phyloP scores from a whole-genome alignment of 2,113 vertebrate genomes.

The Edolisoma coerulescens region DNA sequence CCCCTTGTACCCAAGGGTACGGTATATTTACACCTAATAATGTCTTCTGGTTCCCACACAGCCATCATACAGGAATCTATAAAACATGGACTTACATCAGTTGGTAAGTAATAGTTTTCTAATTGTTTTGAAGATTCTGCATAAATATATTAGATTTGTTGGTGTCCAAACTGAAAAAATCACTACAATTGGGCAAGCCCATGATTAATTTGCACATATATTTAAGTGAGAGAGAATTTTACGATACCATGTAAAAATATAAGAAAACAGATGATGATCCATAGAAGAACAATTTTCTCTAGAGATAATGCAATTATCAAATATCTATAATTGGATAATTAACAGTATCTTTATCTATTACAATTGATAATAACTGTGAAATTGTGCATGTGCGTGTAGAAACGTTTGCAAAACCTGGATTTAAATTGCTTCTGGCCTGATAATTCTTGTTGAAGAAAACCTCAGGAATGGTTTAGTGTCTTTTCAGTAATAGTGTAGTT shows the following conservation, averaged over 20 bases:
- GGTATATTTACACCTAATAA: slow-evolving; percentile 56
- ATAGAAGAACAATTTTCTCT: not conserved
- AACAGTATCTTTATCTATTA: not conserved
- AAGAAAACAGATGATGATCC: not conserved
- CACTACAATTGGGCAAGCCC: not conserved
- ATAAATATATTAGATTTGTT: not conserved
- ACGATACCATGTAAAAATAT: not conserved
- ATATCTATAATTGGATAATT: not conserved
- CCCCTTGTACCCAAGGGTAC: slow-evolving; percentile 54
- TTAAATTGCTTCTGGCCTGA: not conserved
- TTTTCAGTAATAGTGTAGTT: not conserved
- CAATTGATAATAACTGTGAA: not conserved
- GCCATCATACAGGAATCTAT: slow-evolving; percentile 65
- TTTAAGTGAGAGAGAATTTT: not conserved
- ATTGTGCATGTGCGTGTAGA: not conserved
- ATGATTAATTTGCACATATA: not conserved
- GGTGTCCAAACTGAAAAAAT: not conserved
- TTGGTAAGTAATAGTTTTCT: slow-evolving; percentile 73
- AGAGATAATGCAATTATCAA: not conserved
- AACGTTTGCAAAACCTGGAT: not conserved
- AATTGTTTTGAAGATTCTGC: not conserved
- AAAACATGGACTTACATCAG: slow-evolving; percentile 66
- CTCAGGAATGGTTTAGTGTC: not conserved
- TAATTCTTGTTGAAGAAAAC: not conserved
- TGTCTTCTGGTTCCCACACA: slow-evolving; percentile 73